phyloP scores from a whole-genome alignment of 2,888 invertebrate genomes.

The Scaptomyza flava region DNA sequence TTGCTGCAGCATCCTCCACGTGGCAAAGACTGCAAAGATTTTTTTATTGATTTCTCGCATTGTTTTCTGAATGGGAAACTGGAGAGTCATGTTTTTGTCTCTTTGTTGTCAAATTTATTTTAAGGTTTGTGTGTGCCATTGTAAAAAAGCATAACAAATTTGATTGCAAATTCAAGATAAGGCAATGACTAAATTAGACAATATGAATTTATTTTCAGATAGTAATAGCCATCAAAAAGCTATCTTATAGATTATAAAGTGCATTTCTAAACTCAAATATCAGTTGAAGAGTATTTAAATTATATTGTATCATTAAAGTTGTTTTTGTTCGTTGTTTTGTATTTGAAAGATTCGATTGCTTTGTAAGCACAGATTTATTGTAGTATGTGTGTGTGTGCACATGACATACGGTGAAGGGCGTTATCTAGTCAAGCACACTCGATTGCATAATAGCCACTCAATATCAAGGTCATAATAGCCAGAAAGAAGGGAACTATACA shows the following conservation, averaged over 20 bases:
- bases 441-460: not conserved
- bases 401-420: not conserved
- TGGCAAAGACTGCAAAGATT: constrained; percentile 10
- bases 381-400: constrained; percentile 1
- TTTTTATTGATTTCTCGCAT: constrained; percentile 43
- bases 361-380: not conserved
- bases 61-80: constrained; percentile 1
- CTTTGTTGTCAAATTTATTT: not conserved
- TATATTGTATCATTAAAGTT: not conserved
- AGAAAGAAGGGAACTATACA: not conserved
- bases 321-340: not conserved
- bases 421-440: not conserved
- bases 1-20: constrained; percentile 28
- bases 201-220: too few relatives aligned
- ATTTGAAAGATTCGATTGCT: not conserved
- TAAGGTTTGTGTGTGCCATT: not conserved
- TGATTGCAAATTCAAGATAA: not conserved
- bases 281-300: not conserved
- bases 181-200: too few relatives aligned
- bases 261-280: too few relatives aligned
- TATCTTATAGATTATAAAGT: too few relatives aligned
- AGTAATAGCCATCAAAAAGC: too few relatives aligned
- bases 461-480: not conserved
- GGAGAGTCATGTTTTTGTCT: not conserved
- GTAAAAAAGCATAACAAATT: not conserved